Percentiles rank a stretch among this genome's conserved stretches.
phyloP scores from a whole-genome alignment of 2,888 invertebrate genomes.

The Cosmorhoe ocellata region DNA sequence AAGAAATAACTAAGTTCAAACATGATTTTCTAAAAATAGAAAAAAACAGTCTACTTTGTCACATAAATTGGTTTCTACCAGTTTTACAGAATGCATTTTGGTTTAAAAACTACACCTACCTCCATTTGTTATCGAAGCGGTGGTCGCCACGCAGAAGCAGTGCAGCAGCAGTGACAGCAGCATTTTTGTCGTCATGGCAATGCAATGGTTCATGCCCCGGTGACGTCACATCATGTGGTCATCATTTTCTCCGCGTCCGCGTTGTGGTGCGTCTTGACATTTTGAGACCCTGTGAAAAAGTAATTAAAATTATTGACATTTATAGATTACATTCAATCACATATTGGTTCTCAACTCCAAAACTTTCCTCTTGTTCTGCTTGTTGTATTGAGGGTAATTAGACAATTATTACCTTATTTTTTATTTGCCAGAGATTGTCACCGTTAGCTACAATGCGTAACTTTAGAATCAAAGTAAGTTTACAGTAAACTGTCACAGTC shows the following conservation, averaged over 20 bases:
- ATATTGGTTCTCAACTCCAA: no score
- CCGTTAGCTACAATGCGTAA: no score
- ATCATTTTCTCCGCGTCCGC: constrained; percentile 37
- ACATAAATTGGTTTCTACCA: not conserved
- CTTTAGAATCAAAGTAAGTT: no score
- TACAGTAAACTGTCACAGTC: no score
- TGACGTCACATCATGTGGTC: constrained; percentile 37
- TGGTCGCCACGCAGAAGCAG: constrained; percentile 71
- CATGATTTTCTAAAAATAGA: no score
- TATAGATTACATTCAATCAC: no score
- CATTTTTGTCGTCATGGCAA: constrained; percentile 63
- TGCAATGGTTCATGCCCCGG: constrained; percentile 35
- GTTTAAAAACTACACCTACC: constrained; percentile 49
- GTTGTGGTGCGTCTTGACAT: constrained; percentile 17
- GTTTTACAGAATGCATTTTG: not conserved
- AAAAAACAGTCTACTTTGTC: no score
- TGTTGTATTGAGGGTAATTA: no score
- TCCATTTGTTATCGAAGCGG: constrained; percentile 66
- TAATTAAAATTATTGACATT: not conserved
- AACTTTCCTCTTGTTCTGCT: no score
- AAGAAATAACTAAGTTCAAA: no score
- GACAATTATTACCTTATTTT: no score
- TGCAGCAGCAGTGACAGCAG: constrained; percentile 65
- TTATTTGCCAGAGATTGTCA: no score
- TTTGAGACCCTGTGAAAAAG: constrained; percentile 27